Percentiles rank a stretch among this genome's conserved stretches.
phyloP scores from a whole-genome alignment of 2,797 vertebrate genomes.

The Cyprinodon diabolis region DNA sequence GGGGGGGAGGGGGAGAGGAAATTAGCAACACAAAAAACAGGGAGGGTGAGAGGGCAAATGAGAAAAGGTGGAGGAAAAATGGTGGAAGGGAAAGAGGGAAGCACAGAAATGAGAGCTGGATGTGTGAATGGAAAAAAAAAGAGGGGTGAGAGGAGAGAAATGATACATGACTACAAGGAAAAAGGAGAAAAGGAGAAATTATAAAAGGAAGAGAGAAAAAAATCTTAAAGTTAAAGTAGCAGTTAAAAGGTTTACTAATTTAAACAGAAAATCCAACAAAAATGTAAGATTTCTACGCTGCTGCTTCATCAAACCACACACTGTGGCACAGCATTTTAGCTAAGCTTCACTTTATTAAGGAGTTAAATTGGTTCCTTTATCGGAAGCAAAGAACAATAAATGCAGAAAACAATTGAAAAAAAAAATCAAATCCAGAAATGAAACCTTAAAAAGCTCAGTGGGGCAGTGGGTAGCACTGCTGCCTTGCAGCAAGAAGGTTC shows the following conservation, averaged over 20 bases:
- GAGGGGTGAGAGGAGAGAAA: not conserved
- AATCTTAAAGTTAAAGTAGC: not conserved
- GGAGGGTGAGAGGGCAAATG: not conserved
- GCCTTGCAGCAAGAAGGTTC: too few species aligned
- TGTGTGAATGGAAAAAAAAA: not conserved
- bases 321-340: too few species aligned
- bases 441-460: too few species aligned
- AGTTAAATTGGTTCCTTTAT: too few species aligned
- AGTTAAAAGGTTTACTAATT: too few species aligned
- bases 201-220: not conserved
- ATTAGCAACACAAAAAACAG: not conserved
- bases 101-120: not conserved
- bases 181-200: not conserved
- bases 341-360: too few species aligned
- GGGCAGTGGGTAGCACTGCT: too few species aligned
- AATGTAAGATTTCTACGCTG: not conserved
- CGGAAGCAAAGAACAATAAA: too few species aligned
- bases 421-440: too few species aligned
- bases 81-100: not conserved
- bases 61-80: not conserved
- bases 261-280: not conserved
- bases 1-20: slow-evolving; percentile 5
- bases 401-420: too few species aligned
- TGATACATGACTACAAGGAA: not conserved
- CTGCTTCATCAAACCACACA: not conserved